phyloP scores from a whole-genome alignment of 2,888 invertebrate genomes.

The Caenorhabditis sulstoni region DNA sequence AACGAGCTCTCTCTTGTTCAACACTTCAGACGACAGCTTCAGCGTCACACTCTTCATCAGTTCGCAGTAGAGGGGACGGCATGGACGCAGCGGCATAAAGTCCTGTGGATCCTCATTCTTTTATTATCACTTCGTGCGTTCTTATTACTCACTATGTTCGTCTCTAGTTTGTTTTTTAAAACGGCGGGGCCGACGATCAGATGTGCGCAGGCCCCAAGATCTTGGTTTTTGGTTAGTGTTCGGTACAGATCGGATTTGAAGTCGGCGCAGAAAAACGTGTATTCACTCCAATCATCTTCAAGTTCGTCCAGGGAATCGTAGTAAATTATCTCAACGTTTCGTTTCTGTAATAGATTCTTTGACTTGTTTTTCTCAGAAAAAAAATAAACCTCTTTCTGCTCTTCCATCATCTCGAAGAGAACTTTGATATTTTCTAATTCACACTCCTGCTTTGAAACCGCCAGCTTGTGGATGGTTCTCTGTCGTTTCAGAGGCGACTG shows the following conservation, averaged over 20 bases:
- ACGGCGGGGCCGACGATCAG: constrained; percentile 59
- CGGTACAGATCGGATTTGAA: constrained; percentile 51
- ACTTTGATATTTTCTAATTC: constrained; percentile 14
- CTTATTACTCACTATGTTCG: constrained; percentile 7
- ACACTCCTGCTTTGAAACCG: constrained; percentile 47
- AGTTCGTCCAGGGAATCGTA: constrained; percentile 44
- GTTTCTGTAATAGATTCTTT: constrained; percentile 27
- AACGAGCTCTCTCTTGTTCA: constrained; percentile 82
- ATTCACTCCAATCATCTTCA: constrained; percentile 43
- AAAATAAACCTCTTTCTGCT: constrained; percentile 36
- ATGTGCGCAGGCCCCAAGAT: constrained; percentile 34
- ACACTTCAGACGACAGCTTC: constrained; percentile 57
- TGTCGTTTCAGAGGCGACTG: constrained; percentile 48
- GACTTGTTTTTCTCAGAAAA: too few species aligned
- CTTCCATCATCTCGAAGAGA: constrained; percentile 49
- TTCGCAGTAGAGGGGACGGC: constrained; percentile 62
- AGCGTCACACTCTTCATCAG: constrained; percentile 60
- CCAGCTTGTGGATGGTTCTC: constrained; percentile 52
- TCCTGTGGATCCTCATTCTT: constrained; percentile 26
- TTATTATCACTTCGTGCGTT: not conserved
- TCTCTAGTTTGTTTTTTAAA: constrained; percentile 49
- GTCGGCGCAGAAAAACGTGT: constrained; percentile 58
- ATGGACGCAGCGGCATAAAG: constrained; percentile 49
- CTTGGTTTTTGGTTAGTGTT: constrained; percentile 47
- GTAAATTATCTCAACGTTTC: constrained; percentile 40